Conservation (phyloP, 2,113 vertebrate genomes). For the Mustela nigripes region DNA sequence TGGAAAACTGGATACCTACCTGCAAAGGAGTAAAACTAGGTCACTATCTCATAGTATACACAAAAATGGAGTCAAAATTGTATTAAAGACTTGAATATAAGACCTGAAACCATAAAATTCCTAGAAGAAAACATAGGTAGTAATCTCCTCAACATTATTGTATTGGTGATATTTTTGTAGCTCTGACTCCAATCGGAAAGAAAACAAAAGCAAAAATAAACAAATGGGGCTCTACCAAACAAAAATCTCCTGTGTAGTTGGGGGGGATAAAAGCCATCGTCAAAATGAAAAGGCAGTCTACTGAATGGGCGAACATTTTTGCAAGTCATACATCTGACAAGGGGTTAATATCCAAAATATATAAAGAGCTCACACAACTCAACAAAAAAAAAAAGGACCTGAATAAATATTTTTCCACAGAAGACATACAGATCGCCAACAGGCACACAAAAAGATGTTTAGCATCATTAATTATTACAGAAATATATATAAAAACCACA, state of each 20-base stretch:
- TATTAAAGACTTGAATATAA: not conserved
- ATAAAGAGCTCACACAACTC: not conserved
- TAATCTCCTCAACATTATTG: no score
- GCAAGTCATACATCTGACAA: not conserved
- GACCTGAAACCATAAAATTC: not conserved
- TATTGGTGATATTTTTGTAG: not conserved
- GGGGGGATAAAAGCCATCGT: not conserved
- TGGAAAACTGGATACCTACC: not conserved
- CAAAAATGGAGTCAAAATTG: not conserved
- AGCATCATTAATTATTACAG: not conserved
- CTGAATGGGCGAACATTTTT: not conserved
- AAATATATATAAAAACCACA: not conserved
- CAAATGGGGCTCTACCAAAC: not conserved
- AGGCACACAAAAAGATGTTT: not conserved
- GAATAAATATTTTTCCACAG: not conserved
- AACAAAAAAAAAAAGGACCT: not conserved
- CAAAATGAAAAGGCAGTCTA: not conserved
- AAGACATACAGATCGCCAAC: not conserved
- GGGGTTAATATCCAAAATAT: not conserved
- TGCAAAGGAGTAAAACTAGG: not conserved
- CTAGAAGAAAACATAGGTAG: not conserved
- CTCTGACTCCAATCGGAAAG: not conserved
- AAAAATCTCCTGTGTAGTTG: not conserved
- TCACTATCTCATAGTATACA: not conserved
- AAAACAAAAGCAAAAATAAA: not conserved